Conservation (phyloP, 2,113 vertebrate genomes). For the Aegypius monachus region DNA sequence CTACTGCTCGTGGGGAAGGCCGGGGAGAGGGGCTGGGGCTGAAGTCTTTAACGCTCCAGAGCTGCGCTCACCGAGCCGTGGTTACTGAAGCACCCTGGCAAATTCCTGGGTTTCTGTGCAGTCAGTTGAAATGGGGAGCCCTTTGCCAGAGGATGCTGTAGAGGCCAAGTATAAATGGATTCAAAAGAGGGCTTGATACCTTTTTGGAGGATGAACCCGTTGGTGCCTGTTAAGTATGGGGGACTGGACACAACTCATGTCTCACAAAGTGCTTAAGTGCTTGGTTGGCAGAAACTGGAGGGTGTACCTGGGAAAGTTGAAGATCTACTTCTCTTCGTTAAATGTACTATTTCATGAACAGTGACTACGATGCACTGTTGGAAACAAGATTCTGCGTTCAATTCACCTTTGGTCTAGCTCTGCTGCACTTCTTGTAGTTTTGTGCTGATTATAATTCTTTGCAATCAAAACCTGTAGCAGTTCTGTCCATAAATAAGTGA, state of each 20-base stretch:
- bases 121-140: neutral
- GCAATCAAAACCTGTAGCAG: neutral
- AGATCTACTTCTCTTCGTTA: neutral
- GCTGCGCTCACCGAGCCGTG: neutral
- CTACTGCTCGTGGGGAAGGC: neutral
- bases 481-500: neutral
- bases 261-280: neutral
- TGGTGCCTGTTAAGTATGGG: neutral
- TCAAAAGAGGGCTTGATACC: neutral
- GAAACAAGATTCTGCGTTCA: neutral
- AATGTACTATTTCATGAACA: neutral
- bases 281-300: neutral
- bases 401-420: neutral
- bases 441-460: neutral
- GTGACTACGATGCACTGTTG: neutral
- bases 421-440: neutral
- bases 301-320: neutral
- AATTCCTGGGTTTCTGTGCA: neutral
- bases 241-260: neutral
- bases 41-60: neutral
- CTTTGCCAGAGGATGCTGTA: neutral
- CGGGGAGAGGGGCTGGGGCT: fast-evolving
- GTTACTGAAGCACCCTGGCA: neutral
- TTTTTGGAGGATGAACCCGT: neutral
- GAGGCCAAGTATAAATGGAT: neutral